Percentiles rank a stretch among this genome's conserved stretches.
These are phyloP conservation scores for Stercorarius parasiticus DNA, from an alignment of 2,113 vertebrate genomes.

Conservation along the genomic window DNA sequence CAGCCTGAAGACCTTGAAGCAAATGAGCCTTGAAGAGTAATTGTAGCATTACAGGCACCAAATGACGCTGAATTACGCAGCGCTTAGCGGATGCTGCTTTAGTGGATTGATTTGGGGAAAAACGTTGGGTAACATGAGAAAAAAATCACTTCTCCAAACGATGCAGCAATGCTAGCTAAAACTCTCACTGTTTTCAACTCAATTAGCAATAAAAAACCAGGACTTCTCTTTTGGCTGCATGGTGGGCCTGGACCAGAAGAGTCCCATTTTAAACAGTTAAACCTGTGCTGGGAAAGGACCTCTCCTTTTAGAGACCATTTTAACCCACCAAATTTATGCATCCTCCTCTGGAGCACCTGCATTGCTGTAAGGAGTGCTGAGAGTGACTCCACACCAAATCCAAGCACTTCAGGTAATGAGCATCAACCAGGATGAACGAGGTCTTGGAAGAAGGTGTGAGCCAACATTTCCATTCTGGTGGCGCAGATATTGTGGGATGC, in stretches of 20 bases:
- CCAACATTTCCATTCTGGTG: not conserved
- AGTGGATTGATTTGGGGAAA: not conserved
- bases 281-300: not conserved
- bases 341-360: not conserved
- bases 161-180: not conserved
- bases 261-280: not conserved
- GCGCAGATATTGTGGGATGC: not conserved
- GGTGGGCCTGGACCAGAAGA: not conserved
- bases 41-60: constrained; percentile 56
- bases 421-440: not conserved
- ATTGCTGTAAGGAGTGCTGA: not conserved
- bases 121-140: not conserved
- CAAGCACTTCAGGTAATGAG: not conserved
- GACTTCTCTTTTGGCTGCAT: accelerated
- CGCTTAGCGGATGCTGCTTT: not conserved
- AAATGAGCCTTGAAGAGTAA: constrained; percentile 71
- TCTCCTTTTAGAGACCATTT: not conserved
- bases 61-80: constrained; percentile 62
- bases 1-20: constrained; percentile 55
- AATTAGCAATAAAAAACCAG: not conserved
- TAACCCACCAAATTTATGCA: not conserved
- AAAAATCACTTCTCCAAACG: not conserved
- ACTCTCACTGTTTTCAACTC: not conserved
- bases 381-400: not conserved
- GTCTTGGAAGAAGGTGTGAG: not conserved